A percentile compares a stretch with the other conserved stretches of the same genome.
phyloP scores from a whole-genome alignment of 2,797 vertebrate genomes.

The Taenioides sp. region DNA sequence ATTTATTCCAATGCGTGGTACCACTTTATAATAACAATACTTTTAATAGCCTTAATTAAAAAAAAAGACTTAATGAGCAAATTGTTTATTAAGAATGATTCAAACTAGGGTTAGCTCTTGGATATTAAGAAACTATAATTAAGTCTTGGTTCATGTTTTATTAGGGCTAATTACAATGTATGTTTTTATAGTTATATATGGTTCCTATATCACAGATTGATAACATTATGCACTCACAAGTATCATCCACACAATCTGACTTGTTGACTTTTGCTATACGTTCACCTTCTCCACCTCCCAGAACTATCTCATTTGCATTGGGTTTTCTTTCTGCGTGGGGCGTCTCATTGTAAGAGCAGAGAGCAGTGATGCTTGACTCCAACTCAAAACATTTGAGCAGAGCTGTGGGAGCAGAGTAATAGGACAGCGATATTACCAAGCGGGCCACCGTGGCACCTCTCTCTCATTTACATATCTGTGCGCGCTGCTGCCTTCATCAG shows the following conservation, averaged over 20 bases:
- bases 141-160: too few relatives aligned
- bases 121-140: too few relatives aligned
- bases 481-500: background rate
- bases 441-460: background rate
- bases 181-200: too few relatives aligned
- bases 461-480: constrained; percentile 16
- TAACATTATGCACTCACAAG: background rate
- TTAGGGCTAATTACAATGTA: too few relatives aligned
- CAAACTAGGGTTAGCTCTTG: too few relatives aligned
- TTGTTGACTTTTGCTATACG: background rate
- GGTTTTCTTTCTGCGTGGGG: constrained; percentile 1
- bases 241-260: background rate
- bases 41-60: too few relatives aligned
- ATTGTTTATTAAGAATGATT: too few relatives aligned
- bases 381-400: constrained; percentile 26
- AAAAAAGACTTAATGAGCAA: too few relatives aligned
- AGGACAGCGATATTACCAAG: constrained; percentile 14
- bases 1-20: too few relatives aligned
- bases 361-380: constrained; percentile 14
- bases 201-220: too few relatives aligned
- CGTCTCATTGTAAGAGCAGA: constrained; percentile 12
- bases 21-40: too few relatives aligned
- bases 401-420: constrained; percentile 18
- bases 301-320: constrained; percentile 5
- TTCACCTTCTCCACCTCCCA: background rate